Evolutionary conservation across 2,113 vertebrate species (phyloP).

Genomic region (Picathartes gymnocephalus): DNA sequence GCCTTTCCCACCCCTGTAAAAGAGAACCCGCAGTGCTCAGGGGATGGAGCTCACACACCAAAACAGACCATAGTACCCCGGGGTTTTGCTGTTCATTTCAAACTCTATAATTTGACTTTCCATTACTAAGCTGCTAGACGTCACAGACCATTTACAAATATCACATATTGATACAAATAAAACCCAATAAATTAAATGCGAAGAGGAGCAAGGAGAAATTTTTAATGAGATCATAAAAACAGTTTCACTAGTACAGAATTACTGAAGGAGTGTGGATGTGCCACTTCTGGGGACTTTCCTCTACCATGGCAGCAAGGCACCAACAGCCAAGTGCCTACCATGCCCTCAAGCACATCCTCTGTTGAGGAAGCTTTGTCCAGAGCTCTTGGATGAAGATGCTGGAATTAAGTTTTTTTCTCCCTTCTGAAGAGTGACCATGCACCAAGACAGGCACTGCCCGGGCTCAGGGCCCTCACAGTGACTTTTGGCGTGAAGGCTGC

Average conservation of each 20-base stretch:
- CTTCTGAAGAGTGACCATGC: background rate
- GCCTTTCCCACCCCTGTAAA: background rate
- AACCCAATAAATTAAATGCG: background rate
- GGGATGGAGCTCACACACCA: background rate
- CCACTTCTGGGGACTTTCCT: background rate
- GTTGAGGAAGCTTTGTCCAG: background rate
- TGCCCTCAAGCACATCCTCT: background rate
- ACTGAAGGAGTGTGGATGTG: background rate
- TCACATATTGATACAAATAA: background rate
- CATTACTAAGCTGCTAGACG: background rate
- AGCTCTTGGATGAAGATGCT: background rate
- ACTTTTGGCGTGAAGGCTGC: background rate
- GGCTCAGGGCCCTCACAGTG: background rate
- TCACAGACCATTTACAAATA: background rate
- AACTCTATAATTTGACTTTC: background rate
- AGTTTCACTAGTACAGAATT: background rate
- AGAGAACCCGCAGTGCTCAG: background rate
- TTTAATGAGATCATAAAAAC: background rate
- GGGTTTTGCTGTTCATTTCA: background rate
- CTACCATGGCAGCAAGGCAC: background rate
- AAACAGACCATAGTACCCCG: background rate
- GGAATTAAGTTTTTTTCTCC: background rate
- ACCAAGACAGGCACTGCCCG: background rate
- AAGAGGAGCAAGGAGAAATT: background rate
- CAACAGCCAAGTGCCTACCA: background rate